Base-by-base conservation (phyloP, 2,113 vertebrate species). In the Eudorcas thomsonii region DNA sequence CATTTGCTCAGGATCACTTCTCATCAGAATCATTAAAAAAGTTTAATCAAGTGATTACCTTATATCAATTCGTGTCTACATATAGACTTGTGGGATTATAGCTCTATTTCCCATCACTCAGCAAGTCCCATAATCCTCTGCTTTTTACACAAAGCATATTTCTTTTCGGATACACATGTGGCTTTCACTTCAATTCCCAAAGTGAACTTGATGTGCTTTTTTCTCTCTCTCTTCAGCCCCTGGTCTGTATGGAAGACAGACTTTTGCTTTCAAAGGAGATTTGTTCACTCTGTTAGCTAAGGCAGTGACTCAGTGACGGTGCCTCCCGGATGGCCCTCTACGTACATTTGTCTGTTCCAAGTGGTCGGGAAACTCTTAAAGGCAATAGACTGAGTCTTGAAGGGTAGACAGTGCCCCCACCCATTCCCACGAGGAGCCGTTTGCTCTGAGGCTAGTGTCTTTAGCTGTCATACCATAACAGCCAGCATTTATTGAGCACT, bases 111-210 rank as follows among this genome's bases (percentile, higher is more conserved):
- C 17, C 30, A 7, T 96, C 96, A 60, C 36, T 96, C 50, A 84
- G 67, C 85, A 91, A 90, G 90, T 74, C 67, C 59, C 30, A 50
- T 74, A 74, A 81, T 60, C 52, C 54, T 97, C 62, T 85, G 39
- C 33, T 83, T 78, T 93, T 94, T 81, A 77, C 39, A 71, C 78
- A 87, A 90, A 93, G 80, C 81, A 19, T 60, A 7, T 55, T 96
- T 96, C 80, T 90, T 96, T 85, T 60, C 19, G 90, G 83, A 85
- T 57, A 93, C 80, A 26, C 77, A 59, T 48, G 48, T 82, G 54
- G 82, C 94, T 97, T 97, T 97, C 62, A 78, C 67, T 94, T 96
- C 74, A 92, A 6, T 95, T 94, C 90, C 87, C 80, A 43, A 96
- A 85, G 55, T 88, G n/a, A 95, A 74, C 87, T 96, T 96, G 77